A percentile compares a stretch with the other conserved stretches of the same genome.
phyloP scores from a whole-genome alignment of 92 coral and sea anemone species.

The Paramuricea clavata region DNA sequence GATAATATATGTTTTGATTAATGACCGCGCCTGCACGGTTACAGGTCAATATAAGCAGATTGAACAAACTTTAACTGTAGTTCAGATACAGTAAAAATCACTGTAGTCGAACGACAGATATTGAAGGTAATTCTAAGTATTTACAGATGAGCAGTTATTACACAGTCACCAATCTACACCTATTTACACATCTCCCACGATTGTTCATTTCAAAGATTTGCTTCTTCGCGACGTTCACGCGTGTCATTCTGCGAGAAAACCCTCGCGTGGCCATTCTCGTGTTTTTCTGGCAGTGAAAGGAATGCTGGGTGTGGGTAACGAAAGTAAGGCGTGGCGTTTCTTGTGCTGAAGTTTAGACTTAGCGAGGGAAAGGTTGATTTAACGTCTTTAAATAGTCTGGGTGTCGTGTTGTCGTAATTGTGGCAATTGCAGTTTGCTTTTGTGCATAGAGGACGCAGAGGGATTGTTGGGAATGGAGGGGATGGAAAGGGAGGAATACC shows the following conservation, averaged over 20 bases:
- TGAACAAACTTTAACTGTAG: no score
- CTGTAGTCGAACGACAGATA: background rate
- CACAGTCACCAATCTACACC: background rate
- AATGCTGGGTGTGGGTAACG: constrained; percentile 19
- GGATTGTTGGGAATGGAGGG: constrained; percentile 38
- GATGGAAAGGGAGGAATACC: constrained; percentile 21
- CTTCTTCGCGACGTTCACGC: constrained; percentile 19
- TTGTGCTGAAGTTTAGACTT: background rate
- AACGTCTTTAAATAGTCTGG: background rate
- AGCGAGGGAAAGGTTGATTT: background rate
- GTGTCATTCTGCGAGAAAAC: background rate
- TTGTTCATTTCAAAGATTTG: background rate
- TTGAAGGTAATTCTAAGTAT: no score
- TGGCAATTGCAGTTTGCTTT: constrained; percentile 22
- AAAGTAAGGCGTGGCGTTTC: background rate
- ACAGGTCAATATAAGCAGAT: no score
- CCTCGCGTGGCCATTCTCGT: background rate
- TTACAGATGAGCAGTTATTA: no score
- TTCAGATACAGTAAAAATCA: background rate
- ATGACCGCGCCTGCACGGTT: constrained; percentile 21
- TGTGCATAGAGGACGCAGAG: constrained; percentile 27
- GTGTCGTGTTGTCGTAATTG: background rate
- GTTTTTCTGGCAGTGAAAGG: constrained; percentile 26
- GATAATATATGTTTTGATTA: background rate
- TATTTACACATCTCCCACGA: background rate